Percentiles rank a stretch among this genome's conserved stretches.
phyloP scores from a whole-genome alignment of 2,888 invertebrate genomes.

The Gibbula magus region DNA sequence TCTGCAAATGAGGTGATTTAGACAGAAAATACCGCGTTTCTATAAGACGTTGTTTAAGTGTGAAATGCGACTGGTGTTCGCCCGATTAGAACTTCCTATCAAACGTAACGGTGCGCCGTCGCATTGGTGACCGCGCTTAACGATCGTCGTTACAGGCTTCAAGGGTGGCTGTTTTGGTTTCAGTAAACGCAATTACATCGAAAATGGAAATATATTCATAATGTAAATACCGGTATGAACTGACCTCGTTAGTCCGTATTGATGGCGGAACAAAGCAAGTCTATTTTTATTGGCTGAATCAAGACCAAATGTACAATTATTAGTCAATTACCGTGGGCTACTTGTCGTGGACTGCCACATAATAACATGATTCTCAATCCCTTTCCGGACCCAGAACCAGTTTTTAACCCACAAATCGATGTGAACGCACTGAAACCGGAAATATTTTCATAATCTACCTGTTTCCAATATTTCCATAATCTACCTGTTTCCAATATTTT shows the following conservation, averaged over 20 bases:
- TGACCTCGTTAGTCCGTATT: neutral
- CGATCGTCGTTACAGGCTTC: neutral
- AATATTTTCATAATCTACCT: conserved; percentile 8
- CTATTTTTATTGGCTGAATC: neutral
- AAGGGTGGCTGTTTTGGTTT: neutral
- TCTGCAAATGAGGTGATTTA: neutral
- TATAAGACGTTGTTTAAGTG: too few relatives aligned
- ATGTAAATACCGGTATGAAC: neutral
- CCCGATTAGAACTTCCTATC: too few relatives aligned
- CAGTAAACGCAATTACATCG: neutral
- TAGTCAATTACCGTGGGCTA: neutral
- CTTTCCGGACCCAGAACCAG: neutral
- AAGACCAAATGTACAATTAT: neutral
- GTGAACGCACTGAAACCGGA: neutral
- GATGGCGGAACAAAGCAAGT: neutral
- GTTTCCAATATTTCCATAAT: conserved; percentile 2
- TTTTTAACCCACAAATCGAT: neutral
- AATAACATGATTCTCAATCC: neutral
- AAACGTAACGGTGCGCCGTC: too few relatives aligned
- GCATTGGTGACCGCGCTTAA: too few relatives aligned
- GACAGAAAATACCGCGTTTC: too few relatives aligned
- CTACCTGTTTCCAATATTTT: conserved; percentile 6
- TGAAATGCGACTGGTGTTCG: too few relatives aligned
- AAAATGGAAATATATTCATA: neutral
- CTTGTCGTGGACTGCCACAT: neutral